Percentiles rank a stretch among this genome's conserved stretches.
Conservation (phyloP, 2,888 invertebrate species). For the Scaptomyza reducta region DNA sequence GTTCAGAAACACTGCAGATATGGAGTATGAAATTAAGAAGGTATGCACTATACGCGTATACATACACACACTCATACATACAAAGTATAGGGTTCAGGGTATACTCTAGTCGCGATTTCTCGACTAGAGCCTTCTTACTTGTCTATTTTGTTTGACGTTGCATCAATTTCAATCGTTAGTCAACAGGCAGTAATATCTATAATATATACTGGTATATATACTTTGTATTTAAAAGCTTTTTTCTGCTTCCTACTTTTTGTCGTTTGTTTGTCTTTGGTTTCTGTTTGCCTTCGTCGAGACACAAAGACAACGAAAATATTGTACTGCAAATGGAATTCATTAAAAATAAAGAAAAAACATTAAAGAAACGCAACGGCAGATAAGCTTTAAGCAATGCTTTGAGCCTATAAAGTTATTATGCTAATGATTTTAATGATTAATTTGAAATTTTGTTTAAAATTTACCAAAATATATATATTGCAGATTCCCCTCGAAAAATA, state of each 20-base stretch:
- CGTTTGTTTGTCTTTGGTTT: slow-evolving; percentile 59
- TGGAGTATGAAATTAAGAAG: no score
- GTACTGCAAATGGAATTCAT: slow-evolving; percentile 50
- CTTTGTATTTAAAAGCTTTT: slow-evolving; percentile 61
- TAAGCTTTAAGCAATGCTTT: not conserved
- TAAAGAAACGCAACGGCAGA: slow-evolving; percentile 5
- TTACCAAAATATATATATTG: no score
- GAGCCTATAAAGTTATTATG: not conserved
- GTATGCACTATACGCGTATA: no score
- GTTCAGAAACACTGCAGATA: no score
- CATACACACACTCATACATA: no score
- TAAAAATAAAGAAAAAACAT: slow-evolving; percentile 34
- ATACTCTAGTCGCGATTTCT: no score
- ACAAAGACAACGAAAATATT: slow-evolving; percentile 45
- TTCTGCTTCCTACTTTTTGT: slow-evolving; percentile 46
- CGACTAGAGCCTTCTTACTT: no score
- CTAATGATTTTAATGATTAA: not conserved
- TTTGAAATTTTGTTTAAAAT: not conserved
- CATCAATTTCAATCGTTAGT: slow-evolving; percentile 56
- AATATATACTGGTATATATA: slow-evolving; percentile 8
- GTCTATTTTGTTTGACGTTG: slow-evolving; percentile 54
- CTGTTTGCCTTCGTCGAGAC: slow-evolving; percentile 56
- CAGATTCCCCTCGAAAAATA: no score
- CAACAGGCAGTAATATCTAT: slow-evolving; percentile 33
- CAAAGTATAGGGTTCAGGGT: no score